phyloP scores from a whole-genome alignment of 2,888 invertebrate genomes.

The Protodeltote pygarga region DNA sequence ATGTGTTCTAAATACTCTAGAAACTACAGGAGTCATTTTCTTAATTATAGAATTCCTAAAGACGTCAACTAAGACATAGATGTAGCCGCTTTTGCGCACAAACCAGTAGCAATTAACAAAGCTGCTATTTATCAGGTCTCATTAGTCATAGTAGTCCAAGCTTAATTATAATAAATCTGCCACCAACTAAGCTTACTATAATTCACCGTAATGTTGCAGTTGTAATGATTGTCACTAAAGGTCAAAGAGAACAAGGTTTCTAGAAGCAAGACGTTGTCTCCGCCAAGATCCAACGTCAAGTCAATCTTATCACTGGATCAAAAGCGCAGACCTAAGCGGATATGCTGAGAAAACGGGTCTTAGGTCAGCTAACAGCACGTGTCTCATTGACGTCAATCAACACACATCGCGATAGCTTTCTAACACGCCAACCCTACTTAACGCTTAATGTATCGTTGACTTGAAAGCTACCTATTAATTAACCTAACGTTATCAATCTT shows the following conservation, averaged over 20 bases:
- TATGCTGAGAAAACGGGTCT: slow-evolving; percentile 65
- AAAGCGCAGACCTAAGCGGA: slow-evolving; percentile 56
- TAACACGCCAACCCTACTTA: slow-evolving; percentile 51
- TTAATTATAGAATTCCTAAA: neutral
- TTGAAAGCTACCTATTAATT: slow-evolving; percentile 32
- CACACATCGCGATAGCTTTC: slow-evolving; percentile 63
- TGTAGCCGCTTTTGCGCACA: neutral
- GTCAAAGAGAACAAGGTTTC: slow-evolving; percentile 47
- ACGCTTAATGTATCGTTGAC: slow-evolving; percentile 22
- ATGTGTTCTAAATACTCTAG: slow-evolving; percentile 22
- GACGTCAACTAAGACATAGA: slow-evolving; percentile 5
- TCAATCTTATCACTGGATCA: slow-evolving; percentile 59
- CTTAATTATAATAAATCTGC: slow-evolving; percentile 29
- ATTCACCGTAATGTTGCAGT: slow-evolving; percentile 26
- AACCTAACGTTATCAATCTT: slow-evolving; percentile 34
- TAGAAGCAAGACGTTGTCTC: slow-evolving; percentile 42
- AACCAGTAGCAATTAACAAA: slow-evolving; percentile 7
- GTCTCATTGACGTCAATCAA: slow-evolving; percentile 72
- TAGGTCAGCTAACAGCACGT: slow-evolving; percentile 70
- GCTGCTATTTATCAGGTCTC: slow-evolving; percentile 16
- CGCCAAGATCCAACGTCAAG: slow-evolving; percentile 51
- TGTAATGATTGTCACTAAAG: slow-evolving; percentile 44
- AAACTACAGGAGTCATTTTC: slow-evolving; percentile 12
- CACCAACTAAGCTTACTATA: slow-evolving; percentile 28
- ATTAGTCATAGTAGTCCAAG: slow-evolving; percentile 13